Evolutionary conservation across 1,140 invertebrate species (phyloP).

Genomic region (Saccostrea echinata): DNA sequence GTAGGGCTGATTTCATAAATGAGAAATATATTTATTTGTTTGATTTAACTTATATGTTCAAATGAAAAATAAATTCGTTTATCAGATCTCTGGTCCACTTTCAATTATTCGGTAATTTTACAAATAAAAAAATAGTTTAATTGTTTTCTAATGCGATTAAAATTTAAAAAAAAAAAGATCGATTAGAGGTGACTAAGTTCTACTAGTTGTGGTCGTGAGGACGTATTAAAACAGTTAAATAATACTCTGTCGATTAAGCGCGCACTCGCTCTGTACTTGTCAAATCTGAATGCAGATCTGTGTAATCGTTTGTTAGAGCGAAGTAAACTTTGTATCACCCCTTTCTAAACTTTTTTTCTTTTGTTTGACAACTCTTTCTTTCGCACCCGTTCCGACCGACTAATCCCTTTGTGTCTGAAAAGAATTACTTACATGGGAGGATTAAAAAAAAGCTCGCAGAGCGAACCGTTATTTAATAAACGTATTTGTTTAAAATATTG

Average conservation of each 20-base stretch:
- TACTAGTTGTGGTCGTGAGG: too few relatives aligned
- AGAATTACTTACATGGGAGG: background rate
- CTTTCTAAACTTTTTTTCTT: background rate
- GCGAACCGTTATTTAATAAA: conserved; percentile 19
- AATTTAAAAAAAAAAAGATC: background rate
- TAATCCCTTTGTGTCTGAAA: conserved; percentile 10
- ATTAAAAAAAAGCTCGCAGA: background rate
- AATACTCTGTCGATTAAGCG: background rate
- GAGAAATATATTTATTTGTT: too few relatives aligned
- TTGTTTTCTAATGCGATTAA: conserved; percentile 14
- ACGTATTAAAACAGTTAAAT: background rate
- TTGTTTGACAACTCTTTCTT: conserved; percentile 22
- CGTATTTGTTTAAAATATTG: conserved; percentile 37
- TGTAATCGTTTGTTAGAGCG: background rate
- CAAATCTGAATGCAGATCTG: background rate
- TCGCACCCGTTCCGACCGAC: background rate
- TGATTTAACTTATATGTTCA: background rate
- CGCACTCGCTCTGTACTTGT: background rate
- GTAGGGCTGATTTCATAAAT: too few relatives aligned
- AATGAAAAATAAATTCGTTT: background rate
- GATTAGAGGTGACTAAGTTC: background rate
- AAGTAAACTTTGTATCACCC: background rate
- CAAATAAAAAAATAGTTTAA: background rate
- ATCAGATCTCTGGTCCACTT: background rate
- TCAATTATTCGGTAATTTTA: background rate